Conservation (phyloP, 2,113 vertebrate species). For the Motacilla tschutschensis region DNA sequence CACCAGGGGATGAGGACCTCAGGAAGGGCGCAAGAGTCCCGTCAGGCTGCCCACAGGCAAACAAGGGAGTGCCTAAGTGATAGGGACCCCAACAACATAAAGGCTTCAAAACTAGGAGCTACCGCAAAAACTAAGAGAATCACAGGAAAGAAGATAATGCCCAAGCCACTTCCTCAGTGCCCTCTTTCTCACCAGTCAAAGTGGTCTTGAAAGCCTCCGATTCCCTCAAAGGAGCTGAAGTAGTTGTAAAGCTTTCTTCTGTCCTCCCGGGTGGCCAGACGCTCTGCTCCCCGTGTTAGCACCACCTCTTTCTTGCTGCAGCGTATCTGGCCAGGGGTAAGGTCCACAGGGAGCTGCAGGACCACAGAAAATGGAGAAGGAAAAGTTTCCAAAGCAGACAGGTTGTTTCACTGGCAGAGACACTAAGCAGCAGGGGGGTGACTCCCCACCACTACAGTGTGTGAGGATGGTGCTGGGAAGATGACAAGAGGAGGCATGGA, state of each 20-base stretch:
- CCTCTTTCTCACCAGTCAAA: slow-evolving; percentile 81
- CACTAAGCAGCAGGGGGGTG: background rate
- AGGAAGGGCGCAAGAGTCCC: background rate
- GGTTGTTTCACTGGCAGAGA: background rate
- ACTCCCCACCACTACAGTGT: background rate
- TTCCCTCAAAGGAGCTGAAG: slow-evolving; percentile 76
- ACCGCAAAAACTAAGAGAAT: background rate
- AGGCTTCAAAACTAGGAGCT: background rate
- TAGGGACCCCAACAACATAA: background rate
- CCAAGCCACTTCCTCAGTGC: background rate
- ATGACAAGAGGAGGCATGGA: background rate
- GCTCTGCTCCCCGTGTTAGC: slow-evolving; percentile 69
- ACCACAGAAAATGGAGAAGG: background rate
- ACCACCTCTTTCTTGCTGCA: slow-evolving; percentile 73
- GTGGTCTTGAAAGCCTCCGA: slow-evolving; percentile 88
- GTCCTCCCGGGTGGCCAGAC: slow-evolving; percentile 54
- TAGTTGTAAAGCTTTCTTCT: slow-evolving; percentile 78
- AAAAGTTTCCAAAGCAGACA: background rate
- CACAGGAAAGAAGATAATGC: background rate
- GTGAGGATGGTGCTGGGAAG: background rate
- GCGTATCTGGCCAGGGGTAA: slow-evolving; percentile 77
- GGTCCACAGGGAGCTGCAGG: slow-evolving; percentile 76
- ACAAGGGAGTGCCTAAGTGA: rapidly evolving
- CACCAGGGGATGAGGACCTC: background rate
- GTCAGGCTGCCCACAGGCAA: background rate